Conservation (phyloP, 2,113 vertebrate species). For the Ginglymostoma cirratum region DNA sequence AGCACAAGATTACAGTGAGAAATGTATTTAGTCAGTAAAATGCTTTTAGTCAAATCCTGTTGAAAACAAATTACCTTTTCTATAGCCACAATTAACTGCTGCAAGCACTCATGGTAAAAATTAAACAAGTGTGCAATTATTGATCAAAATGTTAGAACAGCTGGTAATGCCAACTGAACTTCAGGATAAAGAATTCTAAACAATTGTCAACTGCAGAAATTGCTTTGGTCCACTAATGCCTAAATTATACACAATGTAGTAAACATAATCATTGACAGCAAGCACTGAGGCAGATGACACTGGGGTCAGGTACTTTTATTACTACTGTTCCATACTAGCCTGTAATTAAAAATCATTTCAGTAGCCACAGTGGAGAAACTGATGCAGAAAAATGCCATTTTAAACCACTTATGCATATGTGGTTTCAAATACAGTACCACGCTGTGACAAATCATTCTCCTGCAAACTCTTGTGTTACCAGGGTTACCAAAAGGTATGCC, state of each 20-base stretch:
- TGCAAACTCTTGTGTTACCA: conserved; percentile 33
- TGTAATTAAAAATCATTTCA: conserved; percentile 36
- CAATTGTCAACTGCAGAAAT: conserved; percentile 19
- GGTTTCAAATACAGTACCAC: conserved; percentile 33
- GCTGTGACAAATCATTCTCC: conserved; percentile 36
- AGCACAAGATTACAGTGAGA: background rate
- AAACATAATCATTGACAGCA: conserved; percentile 20
- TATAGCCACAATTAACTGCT: conserved; percentile 3
- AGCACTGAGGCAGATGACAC: conserved; percentile 21
- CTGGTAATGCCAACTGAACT: conserved; percentile 4
- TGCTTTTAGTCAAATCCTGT: background rate
- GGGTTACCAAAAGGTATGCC: conserved; percentile 36
- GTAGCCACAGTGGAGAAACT: conserved; percentile 21
- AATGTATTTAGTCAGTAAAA: background rate
- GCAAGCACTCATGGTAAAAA: conserved; percentile 24
- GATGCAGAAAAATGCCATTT: conserved; percentile 36
- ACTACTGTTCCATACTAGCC: conserved; percentile 17
- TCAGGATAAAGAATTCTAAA: conserved; percentile 24
- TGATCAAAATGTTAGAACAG: conserved; percentile 23
- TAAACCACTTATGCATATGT: conserved; percentile 37
- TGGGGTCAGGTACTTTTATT: background rate
- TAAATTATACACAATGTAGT: conserved; percentile 7
- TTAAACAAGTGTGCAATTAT: conserved; percentile 32
- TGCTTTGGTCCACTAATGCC: conserved; percentile 22
- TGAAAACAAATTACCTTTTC: conserved; percentile 27